Conservation (phyloP, 2,888 invertebrate genomes). For the Ypsolopha scabrella region DNA sequence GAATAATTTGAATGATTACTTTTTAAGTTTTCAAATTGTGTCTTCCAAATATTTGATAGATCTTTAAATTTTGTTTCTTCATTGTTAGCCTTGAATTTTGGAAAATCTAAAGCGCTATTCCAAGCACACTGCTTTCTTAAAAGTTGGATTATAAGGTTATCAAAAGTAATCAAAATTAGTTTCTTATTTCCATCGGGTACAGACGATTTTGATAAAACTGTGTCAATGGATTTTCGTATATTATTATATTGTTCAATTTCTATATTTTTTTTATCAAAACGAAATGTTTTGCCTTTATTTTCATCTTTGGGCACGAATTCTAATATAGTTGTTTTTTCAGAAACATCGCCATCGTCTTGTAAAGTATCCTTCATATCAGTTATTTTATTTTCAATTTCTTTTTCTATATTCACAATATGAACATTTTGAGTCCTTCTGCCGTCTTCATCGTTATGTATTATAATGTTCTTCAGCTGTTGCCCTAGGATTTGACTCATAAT, state of each 20-base stretch:
- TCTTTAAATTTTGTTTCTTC: not conserved
- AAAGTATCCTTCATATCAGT: constrained; percentile 23
- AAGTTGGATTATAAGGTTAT: constrained; percentile 31
- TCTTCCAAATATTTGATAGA: constrained; percentile 2
- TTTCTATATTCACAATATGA: constrained; percentile 12
- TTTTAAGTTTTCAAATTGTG: not conserved
- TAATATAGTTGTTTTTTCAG: constrained; percentile 36
- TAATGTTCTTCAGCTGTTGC: no score
- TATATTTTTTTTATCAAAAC: not conserved
- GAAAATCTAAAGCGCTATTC: constrained; percentile 11
- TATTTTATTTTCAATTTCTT: constrained; percentile 25
- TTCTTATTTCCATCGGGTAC: constrained; percentile 28
- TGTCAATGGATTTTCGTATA: constrained; percentile 28
- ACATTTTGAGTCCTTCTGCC: no score
- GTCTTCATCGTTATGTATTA: no score
- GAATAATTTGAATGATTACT: not conserved
- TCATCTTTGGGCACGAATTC: constrained; percentile 24
- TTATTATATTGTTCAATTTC: constrained; percentile 27
- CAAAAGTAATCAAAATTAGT: constrained; percentile 30
- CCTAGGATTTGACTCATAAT: no score
- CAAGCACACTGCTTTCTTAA: constrained; percentile 28
- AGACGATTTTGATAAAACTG: constrained; percentile 25
- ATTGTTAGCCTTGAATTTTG: not conserved
- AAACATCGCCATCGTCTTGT: constrained; percentile 25
- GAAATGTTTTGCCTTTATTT: not conserved